Conservation (phyloP, 2,888 invertebrate species). For the Brenthis hecate region DNA sequence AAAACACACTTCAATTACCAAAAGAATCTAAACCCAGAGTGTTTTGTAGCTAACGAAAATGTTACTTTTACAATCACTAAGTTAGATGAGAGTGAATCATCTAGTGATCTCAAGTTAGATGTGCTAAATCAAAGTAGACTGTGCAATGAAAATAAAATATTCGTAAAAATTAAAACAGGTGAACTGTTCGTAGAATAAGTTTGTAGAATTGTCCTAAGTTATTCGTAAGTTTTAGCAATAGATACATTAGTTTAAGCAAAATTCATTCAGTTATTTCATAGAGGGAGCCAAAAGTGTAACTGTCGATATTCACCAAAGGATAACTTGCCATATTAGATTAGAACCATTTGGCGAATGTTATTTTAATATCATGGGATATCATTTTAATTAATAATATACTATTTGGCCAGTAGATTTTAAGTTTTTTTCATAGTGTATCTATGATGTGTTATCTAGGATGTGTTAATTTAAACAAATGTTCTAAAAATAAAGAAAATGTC, state of each 20-base stretch:
- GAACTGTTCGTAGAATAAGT: slow-evolving; percentile 52
- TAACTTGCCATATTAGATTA: slow-evolving; percentile 80
- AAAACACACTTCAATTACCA: slow-evolving; percentile 88
- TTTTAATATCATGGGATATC: slow-evolving; percentile 43
- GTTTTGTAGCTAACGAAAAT: slow-evolving; percentile 83
- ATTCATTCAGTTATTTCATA: slow-evolving; percentile 41
- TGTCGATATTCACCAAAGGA: slow-evolving; percentile 75
- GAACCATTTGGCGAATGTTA: slow-evolving; percentile 52
- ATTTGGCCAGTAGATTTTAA: slow-evolving; percentile 24
- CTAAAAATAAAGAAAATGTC: background rate
- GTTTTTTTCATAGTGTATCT: slow-evolving; percentile 5
- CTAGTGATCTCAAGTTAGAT: slow-evolving; percentile 70
- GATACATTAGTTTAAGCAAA: slow-evolving; percentile 34
- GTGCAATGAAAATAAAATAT: slow-evolving; percentile 66
- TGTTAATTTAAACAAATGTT: background rate
- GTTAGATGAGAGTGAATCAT: slow-evolving; percentile 63
- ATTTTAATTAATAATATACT: slow-evolving; percentile 16
- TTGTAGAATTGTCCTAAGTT: slow-evolving; percentile 41
- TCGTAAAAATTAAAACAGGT: slow-evolving; percentile 72
- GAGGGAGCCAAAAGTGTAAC: slow-evolving; percentile 40
- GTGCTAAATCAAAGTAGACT: slow-evolving; percentile 51
- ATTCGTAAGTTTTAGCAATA: background rate
- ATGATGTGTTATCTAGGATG: too few species aligned
- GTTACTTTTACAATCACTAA: slow-evolving; percentile 81
- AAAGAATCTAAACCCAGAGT: slow-evolving; percentile 81